Base-by-base conservation (phyloP, 2,888 invertebrate genomes). In the Amiota mariae region DNA sequence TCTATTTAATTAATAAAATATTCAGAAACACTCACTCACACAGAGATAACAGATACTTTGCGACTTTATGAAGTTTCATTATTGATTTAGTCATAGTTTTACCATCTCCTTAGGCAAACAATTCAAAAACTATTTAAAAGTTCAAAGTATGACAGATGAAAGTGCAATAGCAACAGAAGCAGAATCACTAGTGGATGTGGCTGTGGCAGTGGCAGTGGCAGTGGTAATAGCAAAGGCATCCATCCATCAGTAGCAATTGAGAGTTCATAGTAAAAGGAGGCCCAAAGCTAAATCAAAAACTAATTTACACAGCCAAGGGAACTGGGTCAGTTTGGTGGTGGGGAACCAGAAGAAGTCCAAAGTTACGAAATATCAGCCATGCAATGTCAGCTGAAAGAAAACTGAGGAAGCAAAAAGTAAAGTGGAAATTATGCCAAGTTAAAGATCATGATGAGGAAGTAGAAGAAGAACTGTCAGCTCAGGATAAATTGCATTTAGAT, bases 401-500 rank as follows among this genome's bases (percentile, higher is more conserved):
- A 51, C 13, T 51, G 54, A 51, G 54, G 4, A 4, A 18, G 18
- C 1, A 59, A 18, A 59, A 59, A 18, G 3, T 59, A 15, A 59
- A 59, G 18, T 59, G 18, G 18, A 59, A 59, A 59, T 12, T n/a
- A n/a, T n/a, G 54, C 36, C 36, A 36, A 51, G 54, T n/a, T 12
- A 51, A n/a, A 51, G 54, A 51, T 51, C 3, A n/a, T n/a, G 54
- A 51, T 51, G 54, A 51, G 54, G 12, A 51, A 12, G n/a, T 11
- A 11, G 54, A 51, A n/a, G n/a, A 47, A 18, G 18, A 59, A 59
- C 59, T 59, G 18, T 36, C 59, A n/a, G 54, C 13, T 51, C 54
- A n/a, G 54, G 72, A 75, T 75, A 75, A 80, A 77, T 77, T 73
- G 72, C 68, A 76, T 81, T 81, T 74, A 74, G 74, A 75, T 74